Evolutionary conservation across 2,113 vertebrate genomes (phyloP).

Genomic region (Scomber colias): DNA sequence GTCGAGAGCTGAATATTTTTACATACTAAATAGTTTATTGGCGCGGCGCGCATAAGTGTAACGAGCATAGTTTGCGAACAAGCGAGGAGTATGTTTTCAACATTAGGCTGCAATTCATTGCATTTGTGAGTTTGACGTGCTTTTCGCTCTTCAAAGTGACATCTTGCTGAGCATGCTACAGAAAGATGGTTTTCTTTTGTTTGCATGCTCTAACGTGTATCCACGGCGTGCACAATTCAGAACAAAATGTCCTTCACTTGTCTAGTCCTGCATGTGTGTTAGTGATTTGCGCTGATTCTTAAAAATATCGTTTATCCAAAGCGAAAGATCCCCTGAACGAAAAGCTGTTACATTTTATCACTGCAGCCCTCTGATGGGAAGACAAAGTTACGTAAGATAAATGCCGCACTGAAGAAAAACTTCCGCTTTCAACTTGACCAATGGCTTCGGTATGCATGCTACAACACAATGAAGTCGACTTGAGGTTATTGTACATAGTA

Average conservation of each 20-base stretch:
- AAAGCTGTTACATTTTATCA: constrained; percentile 39
- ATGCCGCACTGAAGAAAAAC: constrained; percentile 78
- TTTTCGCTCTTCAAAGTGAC: neutral
- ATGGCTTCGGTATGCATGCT: constrained; percentile 36
- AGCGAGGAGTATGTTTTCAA: constrained; percentile 1
- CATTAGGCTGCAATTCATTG: neutral
- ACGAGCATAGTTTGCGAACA: neutral
- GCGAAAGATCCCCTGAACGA: neutral
- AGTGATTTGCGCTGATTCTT: neutral
- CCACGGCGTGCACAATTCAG: constrained; percentile 42
- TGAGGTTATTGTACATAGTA: neutral
- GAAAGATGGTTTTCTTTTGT: constrained; percentile 51
- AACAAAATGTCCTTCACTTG: constrained; percentile 65
- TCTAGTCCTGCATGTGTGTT: neutral
- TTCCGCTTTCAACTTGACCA: constrained; percentile 84
- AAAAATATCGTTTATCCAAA: neutral
- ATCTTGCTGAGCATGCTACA: constrained; percentile 30
- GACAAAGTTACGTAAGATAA: constrained; percentile 82
- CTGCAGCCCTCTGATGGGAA: constrained; percentile 60
- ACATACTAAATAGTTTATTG: constrained; percentile 12
- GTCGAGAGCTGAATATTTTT: constrained; percentile 28
- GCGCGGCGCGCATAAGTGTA: constrained; percentile 59
- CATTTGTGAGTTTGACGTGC: neutral
- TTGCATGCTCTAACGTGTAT: constrained; percentile 38
- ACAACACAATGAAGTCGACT: neutral